These are phyloP conservation scores for Corythornis madagascariensis DNA, from an alignment of 2,113 vertebrate species.

Conservation along the genomic window DNA sequence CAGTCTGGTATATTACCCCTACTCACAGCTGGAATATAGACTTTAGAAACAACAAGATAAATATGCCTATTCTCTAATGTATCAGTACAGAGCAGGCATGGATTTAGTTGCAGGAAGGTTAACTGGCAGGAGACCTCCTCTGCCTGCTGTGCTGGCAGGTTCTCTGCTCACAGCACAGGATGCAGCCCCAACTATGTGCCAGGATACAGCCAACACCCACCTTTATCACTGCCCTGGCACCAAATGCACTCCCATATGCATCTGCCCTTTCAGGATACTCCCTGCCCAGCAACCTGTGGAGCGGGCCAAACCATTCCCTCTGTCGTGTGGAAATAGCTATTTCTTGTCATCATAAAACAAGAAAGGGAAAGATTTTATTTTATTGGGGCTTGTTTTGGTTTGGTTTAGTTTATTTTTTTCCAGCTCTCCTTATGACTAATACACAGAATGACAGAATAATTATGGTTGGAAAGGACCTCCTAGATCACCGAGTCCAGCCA, in stretches of 20 bases:
- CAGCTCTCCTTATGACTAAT: background rate
- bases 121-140: background rate
- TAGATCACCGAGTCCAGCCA: too few species aligned
- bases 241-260: background rate
- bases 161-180: rapidly evolving
- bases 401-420: background rate
- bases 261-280: background rate
- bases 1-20: background rate
- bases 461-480: too few species aligned
- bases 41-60: background rate
- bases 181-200: rapidly evolving
- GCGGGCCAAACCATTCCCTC: background rate
- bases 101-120: background rate
- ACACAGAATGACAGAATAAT: too few species aligned
- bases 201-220: background rate
- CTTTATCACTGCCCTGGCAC: background rate
- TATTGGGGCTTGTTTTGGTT: background rate
- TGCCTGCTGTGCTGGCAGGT: background rate
- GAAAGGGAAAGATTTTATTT: background rate
- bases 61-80: rapidly evolving
- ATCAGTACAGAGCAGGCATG: background rate
- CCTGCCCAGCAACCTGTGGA: background rate
- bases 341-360: background rate
- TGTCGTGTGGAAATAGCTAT: rapidly evolving
- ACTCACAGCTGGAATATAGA: background rate